Conservation (phyloP, 92 coral and sea anemone species). For the Bergia sp. region DNA sequence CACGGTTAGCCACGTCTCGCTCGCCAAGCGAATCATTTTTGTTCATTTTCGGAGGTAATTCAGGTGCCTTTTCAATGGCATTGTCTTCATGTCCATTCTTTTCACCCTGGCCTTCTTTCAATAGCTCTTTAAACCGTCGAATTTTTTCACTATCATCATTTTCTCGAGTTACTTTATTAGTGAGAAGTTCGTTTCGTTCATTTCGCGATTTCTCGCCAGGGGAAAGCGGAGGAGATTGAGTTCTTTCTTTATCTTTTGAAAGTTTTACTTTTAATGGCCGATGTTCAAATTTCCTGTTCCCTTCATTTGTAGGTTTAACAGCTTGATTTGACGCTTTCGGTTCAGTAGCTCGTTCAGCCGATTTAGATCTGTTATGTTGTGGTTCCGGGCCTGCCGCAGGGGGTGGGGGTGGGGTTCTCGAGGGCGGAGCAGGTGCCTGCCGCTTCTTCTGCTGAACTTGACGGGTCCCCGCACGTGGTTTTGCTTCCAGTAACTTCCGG, state of each 20-base stretch:
- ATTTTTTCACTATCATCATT: constrained; percentile 84
- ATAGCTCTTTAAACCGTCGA: constrained; percentile 67
- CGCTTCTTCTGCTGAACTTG: constrained; percentile 36
- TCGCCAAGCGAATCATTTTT: background rate
- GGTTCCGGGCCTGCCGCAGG: constrained; percentile 10
- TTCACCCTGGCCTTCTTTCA: constrained; percentile 47
- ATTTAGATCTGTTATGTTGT: background rate
- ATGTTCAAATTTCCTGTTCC: constrained; percentile 62
- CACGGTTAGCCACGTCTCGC: constrained; percentile 9
- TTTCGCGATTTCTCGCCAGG: constrained; percentile 41
- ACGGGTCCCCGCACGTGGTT: constrained; percentile 36
- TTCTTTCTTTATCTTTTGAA: constrained; percentile 63
- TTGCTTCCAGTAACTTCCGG: constrained; percentile 34
- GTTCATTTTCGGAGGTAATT: background rate
- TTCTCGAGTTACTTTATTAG: constrained; percentile 51
- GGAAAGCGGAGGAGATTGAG: constrained; percentile 16
- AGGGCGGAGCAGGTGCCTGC: constrained; percentile 41
- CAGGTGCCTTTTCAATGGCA: background rate
- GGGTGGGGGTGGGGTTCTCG: constrained; percentile 43
- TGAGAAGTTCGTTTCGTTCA: constrained; percentile 29
- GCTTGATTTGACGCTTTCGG: constrained; percentile 5
- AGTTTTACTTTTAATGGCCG: constrained; percentile 77
- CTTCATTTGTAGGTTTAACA: constrained; percentile 46
- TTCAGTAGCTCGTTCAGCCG: background rate
- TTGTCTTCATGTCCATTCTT: constrained; percentile 32